Evolutionary conservation across 2,113 vertebrate genomes (phyloP).

Genomic region (Cinclus mexicanus): DNA sequence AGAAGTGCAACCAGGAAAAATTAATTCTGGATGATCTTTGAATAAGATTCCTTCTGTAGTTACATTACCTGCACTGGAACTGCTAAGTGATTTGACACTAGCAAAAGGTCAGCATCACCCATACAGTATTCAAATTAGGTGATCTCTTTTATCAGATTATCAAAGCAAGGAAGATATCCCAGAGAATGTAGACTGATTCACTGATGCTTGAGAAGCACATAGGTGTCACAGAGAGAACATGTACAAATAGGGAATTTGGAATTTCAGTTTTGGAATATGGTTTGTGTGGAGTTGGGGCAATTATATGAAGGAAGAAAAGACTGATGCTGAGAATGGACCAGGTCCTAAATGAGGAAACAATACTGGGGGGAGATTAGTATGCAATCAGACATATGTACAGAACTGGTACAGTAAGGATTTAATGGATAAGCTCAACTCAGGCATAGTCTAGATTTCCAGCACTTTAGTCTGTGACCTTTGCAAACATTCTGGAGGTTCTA

Average conservation of each 20-base stretch:
- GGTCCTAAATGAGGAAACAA: background rate
- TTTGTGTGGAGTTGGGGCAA: background rate
- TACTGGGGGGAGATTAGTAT: background rate
- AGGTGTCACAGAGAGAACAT: background rate
- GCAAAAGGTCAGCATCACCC: background rate
- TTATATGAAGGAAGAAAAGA: background rate
- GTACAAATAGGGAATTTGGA: background rate
- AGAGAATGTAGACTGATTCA: background rate
- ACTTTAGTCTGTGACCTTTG: background rate
- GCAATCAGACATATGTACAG: rapidly evolving
- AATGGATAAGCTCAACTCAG: background rate
- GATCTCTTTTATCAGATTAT: background rate
- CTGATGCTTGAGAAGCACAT: background rate
- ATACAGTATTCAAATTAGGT: background rate
- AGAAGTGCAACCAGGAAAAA: background rate
- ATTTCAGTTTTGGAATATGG: background rate
- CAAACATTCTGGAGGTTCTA: background rate
- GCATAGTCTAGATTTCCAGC: background rate
- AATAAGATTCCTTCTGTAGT: background rate
- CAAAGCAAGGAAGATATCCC: background rate
- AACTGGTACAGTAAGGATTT: background rate
- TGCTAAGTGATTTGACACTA: background rate
- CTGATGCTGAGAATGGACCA: background rate
- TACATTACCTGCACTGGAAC: background rate
- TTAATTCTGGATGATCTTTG: background rate